Conservation (phyloP, 1,140 invertebrate species). For the Drosophila subpulchrella region DNA sequence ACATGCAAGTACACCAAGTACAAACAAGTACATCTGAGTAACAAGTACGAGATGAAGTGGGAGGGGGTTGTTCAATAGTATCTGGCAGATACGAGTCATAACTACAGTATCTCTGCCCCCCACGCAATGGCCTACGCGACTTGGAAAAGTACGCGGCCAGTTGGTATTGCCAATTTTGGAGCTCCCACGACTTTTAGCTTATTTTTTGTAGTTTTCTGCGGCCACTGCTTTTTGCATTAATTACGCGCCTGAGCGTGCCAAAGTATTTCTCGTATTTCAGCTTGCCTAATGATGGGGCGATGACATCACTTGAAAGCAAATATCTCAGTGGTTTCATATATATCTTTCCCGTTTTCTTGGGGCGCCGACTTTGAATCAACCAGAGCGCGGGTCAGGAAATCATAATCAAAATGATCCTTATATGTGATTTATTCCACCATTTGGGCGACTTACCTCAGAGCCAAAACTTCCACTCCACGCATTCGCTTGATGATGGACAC, state of each 20-base stretch:
- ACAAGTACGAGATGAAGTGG: constrained; percentile 21
- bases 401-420: constrained; percentile 16
- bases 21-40: constrained; percentile 10
- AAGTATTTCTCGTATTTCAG: constrained; percentile 62
- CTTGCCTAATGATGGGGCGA: constrained; percentile 57
- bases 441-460: constrained; percentile 88
- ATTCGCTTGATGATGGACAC: constrained; percentile 91
- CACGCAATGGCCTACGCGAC: constrained; percentile 49
- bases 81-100: constrained; percentile 31
- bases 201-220: constrained; percentile 36
- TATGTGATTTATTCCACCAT: constrained; percentile 15
- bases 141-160: constrained; percentile 23
- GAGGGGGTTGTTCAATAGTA: constrained; percentile 25
- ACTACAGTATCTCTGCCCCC: constrained; percentile 47
- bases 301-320: constrained; percentile 55
- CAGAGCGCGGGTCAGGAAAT: constrained; percentile 17
- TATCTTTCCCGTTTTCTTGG: constrained; percentile 13
- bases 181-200: constrained; percentile 72
- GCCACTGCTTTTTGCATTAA: constrained; percentile 70
- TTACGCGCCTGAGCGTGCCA: constrained; percentile 80
- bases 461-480: constrained; percentile 92
- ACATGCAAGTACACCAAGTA: constrained; percentile 53
- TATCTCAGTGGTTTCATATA: constrained; percentile 17
- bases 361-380: constrained; percentile 21
- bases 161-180: constrained; percentile 72